Base-by-base conservation (phyloP, 2,113 vertebrate genomes). In the Hylia prasina region DNA sequence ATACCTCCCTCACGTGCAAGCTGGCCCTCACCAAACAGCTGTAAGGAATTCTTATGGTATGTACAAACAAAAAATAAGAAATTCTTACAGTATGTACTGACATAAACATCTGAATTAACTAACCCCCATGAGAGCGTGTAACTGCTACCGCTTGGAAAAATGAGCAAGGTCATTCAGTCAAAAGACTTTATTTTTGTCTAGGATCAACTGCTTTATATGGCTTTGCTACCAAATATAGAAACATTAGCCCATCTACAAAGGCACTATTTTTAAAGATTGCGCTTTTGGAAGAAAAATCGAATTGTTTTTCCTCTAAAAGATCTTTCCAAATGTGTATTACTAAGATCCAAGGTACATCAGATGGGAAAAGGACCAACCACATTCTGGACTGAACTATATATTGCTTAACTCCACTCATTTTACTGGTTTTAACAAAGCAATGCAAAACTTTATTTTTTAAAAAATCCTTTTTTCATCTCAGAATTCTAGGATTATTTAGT, bases 141-240 rank as follows among this genome's bases (percentile, higher is more conserved):
- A 86, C 40, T 11, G 42, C 51, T 45, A 72, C 51, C 40, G 66
- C 64, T 86, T 88, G 64, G 79, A 92, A 96, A 95, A 96, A 96
- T 73, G 63, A 92, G 44, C 82, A 92, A 88, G 88, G 78, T 96
- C 94, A 53, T 57, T 86, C 63, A 88, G 90, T 78, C 56, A 83
- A 94, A 93, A 93, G 71, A 73, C 64, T 91, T 90, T 96, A 85
- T 93, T 95, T 94, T 86, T 92, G 68, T 90, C 68, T 51, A 75
- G 94, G 76, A 93, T 96, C 93, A 94, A 90, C 76, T 92, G 64
- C 82, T 94, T 94, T 92, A 64, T 81, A 83, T 93, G 82, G 85
- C 79, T 94, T 86, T 94, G 71, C 64, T 70, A 90, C 82, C 4
- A 9, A 93, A 96, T 86, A 90, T 33, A 97, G 95, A 89, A 93